Evolutionary conservation across 1,140 invertebrate genomes (phyloP).

Genomic region (Leptoteleia sp.): DNA sequence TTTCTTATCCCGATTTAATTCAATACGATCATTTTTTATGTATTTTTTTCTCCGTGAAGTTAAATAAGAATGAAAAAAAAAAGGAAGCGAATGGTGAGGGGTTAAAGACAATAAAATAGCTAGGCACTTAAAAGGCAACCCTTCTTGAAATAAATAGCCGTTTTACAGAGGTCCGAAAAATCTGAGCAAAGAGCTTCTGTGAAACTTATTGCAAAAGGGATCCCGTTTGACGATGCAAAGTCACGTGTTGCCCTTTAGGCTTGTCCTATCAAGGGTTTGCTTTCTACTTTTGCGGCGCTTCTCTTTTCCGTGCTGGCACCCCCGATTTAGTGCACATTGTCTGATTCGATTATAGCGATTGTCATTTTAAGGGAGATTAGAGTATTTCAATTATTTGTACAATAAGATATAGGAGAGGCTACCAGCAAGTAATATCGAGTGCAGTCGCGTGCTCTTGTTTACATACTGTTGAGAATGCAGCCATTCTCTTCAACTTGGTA

Average conservation of each 20-base stretch:
- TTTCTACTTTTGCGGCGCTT: slow-evolving; percentile 68
- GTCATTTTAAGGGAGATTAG: slow-evolving; percentile 78
- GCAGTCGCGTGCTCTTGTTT: slow-evolving; percentile 77
- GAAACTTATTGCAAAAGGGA: slow-evolving; percentile 47
- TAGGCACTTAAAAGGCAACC: slow-evolving; percentile 4
- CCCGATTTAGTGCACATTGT: slow-evolving; percentile 69
- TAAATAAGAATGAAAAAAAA: too few relatives aligned
- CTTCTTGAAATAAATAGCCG: slow-evolving; percentile 22
- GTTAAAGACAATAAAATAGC: slow-evolving; percentile 4
- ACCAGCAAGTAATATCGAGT: slow-evolving; percentile 73
- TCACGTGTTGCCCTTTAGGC: slow-evolving; percentile 77
- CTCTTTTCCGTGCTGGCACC: slow-evolving; percentile 73
- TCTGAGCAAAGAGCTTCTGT: slow-evolving; percentile 17
- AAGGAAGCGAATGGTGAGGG: background rate
- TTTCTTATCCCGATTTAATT: too few relatives aligned
- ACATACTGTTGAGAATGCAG: slow-evolving; percentile 65
- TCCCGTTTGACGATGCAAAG: slow-evolving; percentile 68
- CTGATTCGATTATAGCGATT: slow-evolving; percentile 74
- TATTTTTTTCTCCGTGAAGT: too few relatives aligned
- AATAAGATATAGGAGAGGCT: slow-evolving; percentile 68
- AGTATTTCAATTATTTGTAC: slow-evolving; percentile 81
- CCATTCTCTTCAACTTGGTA: slow-evolving; percentile 63
- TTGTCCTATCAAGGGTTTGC: slow-evolving; percentile 54
- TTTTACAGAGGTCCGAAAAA: slow-evolving; percentile 28
- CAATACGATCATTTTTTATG: too few relatives aligned